Conservation (phyloP, 2,888 invertebrate genomes). For the Cantharis lateralis region DNA sequence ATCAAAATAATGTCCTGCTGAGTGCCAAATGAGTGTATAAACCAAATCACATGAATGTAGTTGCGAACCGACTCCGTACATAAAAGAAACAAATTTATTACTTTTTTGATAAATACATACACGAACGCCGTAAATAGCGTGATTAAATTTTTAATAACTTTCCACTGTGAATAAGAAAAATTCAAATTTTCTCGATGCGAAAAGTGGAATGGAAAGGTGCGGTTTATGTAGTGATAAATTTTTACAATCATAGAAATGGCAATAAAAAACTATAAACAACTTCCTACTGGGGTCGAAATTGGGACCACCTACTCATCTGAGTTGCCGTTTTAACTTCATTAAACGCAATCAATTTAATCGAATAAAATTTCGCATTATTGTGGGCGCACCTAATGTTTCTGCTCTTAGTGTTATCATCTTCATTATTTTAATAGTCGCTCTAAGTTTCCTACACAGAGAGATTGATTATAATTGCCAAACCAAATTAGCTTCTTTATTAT, state of each 20-base stretch:
- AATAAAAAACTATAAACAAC: constrained; percentile 15
- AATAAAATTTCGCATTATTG: background rate
- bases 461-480: background rate
- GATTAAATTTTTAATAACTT: constrained; percentile 3
- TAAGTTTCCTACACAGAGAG: background rate
- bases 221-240: background rate
- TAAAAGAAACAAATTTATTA: constrained; percentile 7
- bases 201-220: background rate
- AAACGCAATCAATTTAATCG: background rate
- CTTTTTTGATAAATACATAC: constrained; percentile 9
- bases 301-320: background rate
- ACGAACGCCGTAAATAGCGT: constrained; percentile 7
- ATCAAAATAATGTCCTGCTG: constrained; percentile 28
- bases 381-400: background rate
- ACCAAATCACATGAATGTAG: constrained; percentile 2
- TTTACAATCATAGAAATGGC: background rate
- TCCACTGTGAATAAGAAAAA: background rate
- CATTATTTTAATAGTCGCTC: background rate
- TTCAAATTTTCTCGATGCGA: background rate
- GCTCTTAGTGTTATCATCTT: background rate
- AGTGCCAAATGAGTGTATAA: constrained; percentile 25
- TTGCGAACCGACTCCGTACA: background rate
- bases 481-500: background rate
- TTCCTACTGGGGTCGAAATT: constrained; percentile 11
- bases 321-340: background rate